Evolutionary conservation across 2,797 vertebrate genomes (phyloP), one percentile per base, ranked within the genome.

Genomic region (Cuniculus paca): DNA sequence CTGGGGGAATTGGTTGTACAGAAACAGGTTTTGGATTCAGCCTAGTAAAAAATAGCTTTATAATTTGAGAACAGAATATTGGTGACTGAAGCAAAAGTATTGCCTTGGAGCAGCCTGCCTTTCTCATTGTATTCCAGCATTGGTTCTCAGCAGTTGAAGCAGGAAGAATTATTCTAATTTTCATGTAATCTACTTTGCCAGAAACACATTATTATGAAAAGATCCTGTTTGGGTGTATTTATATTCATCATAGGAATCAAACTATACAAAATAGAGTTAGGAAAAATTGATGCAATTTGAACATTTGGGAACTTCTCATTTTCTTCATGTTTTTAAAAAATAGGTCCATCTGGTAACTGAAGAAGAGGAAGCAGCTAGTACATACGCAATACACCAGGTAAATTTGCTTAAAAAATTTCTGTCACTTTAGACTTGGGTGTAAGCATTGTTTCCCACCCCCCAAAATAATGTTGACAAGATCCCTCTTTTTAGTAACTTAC

Each of bases 311-410:
- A 52, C 94, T 42, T 91, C 45, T 24, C 31, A 39, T 83, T 94
- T 92, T 83, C 8, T 72, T 89, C 12, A 5, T 97, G 26, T 93
- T 91, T 94, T 93, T 82, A 13, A 70, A 89, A 96, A 48, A 88
- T 81, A 99, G 99, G 97, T 99, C 97, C 98, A 98, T 45, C 54
- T 98, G 79, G 98, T 99, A 86, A 98, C 98, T 39, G 79, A 98
- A 95, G 74, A 97, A 94, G 99, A 99, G 95, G 98, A 98, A 95
- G 96, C 93, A 45, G 94, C 97, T 77, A 95, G 96, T 61, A 97
- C 86, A 52, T 99, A 98, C 75, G 88, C 96, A 87, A 97, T 99
- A 91, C 94, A 97, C 88, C 98, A 99, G 96, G 99, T 99, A 98
- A 98, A 97, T 96, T 58, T 97, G 3, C 80, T 95, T 85, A 45